Base-by-base conservation (phyloP, 1,140 invertebrate genomes). In the Dendrolimus kikuchii region DNA sequence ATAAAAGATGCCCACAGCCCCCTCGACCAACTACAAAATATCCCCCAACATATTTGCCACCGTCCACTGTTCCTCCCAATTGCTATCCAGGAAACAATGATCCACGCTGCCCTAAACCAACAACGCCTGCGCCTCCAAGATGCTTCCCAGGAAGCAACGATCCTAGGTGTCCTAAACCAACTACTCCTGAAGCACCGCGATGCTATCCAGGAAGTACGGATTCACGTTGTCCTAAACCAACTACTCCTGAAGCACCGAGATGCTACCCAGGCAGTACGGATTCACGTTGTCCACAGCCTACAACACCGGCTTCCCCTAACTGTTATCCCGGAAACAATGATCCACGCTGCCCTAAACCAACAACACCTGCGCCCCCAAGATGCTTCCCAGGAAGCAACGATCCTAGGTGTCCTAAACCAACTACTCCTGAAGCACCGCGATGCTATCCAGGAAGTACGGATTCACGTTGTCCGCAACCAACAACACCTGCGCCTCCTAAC, bases 301-400 rank as follows among this genome's bases (percentile, higher is more conserved):
- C 69, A 38, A 68, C 64, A 50, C 55, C 54, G 38, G 40, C 67
- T 6, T 62, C 64, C 40, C 69, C 68, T 4, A 64, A 59, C 2
- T 84, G 79, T 55, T 83, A 68, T 51, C 74, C 72, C 36, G 74
- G 74, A 37, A 65, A 53, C 9, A 55, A 52, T 38, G 72, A 77
- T 60, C 75, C 72, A 23, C 58, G 71, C 37, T 86, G 85, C 58
- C 71, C 69, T 0, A 53, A 51, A 49, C 59, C 73, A 4, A 53
- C 51, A 1, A 53, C 51, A 36, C 51, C 45, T 7, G 57, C 53
- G 52, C 59, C 74, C 53, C 67, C 65, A 7, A 59, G 55, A 0
- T 88, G 87, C 57, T 81, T 68, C 51, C 83, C 83, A 5, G 87
- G 88, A 37, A 75, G 71, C 36, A 66, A 59, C 5, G 81, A 88